A percentile compares a stretch with the other conserved stretches of the same genome.
Conservation (phyloP, 2,113 vertebrate genomes). For the Todiramphus chloris region DNA sequence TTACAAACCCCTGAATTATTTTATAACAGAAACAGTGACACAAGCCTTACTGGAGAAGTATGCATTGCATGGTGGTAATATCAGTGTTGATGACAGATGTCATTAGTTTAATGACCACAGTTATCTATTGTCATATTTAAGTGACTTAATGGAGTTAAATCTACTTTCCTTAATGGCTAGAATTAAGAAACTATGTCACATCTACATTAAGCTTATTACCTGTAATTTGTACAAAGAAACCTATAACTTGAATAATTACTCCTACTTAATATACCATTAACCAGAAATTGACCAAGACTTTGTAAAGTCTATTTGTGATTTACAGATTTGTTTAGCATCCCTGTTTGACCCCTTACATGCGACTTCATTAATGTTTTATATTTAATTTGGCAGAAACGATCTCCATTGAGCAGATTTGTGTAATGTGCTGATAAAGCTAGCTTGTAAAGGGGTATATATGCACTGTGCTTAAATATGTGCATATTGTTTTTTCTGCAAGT, state of each 20-base stretch:
- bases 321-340: not conserved
- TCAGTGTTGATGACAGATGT: conserved; percentile 44
- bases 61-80: not conserved
- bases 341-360: not conserved
- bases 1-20: not conserved
- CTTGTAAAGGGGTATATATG: not conserved
- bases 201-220: conserved; percentile 50
- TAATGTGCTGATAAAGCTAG: not conserved
- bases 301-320: conserved; percentile 7
- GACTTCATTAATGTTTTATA: conserved; percentile 8
- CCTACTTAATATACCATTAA: conserved; percentile 46
- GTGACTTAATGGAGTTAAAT: conserved; percentile 47
- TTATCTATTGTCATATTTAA: conserved; percentile 59
- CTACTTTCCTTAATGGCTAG: conserved; percentile 53
- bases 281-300: conserved; percentile 29
- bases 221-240: conserved; percentile 60
- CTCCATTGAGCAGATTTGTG: not conserved
- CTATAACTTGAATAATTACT: conserved; percentile 47
- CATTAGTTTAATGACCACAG: conserved; percentile 55
- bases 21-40: not conserved
- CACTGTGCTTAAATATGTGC: not conserved
- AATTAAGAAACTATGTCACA: conserved; percentile 68
- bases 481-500: not conserved
- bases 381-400: not conserved
- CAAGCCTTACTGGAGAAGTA: not conserved